phyloP scores from a whole-genome alignment of 2,797 vertebrate species.

The Hipposideros larvatus region DNA sequence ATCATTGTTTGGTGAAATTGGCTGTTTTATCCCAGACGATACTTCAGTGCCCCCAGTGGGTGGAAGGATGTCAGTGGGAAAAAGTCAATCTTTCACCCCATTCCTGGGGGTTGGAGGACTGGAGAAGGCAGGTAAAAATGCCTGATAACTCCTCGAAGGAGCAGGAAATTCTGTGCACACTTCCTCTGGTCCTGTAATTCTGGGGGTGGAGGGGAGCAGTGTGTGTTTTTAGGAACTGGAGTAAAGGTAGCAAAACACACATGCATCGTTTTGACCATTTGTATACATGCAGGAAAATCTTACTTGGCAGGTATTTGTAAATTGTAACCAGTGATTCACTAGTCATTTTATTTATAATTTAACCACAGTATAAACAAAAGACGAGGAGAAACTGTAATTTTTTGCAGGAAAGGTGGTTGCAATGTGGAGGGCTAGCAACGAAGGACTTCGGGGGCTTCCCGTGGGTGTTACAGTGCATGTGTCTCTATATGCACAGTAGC shows the following conservation, averaged over 20 bases:
- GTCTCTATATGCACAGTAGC: neutral
- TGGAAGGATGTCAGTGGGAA: neutral
- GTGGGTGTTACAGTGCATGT: neutral
- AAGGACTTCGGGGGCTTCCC: neutral
- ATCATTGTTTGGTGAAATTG: neutral
- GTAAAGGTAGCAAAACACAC: neutral
- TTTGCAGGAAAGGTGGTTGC: neutral
- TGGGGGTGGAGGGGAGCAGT: neutral
- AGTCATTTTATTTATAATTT: slow-evolving; percentile 62
- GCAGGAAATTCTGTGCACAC: neutral
- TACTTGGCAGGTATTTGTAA: slow-evolving; percentile 28
- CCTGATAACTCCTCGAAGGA: neutral
- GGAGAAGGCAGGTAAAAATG: neutral
- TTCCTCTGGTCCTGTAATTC: neutral
- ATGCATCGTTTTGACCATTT: neutral
- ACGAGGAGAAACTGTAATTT: slow-evolving; percentile 27
- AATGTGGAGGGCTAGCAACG: neutral
- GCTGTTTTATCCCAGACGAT: neutral
- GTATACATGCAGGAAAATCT: neutral
- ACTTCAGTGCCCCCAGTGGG: neutral
- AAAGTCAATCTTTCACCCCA: neutral
- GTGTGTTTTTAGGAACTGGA: neutral
- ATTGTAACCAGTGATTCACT: slow-evolving; percentile 51
- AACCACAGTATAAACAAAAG: slow-evolving; percentile 22
- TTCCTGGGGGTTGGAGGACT: neutral